phyloP scores from a whole-genome alignment of 2,888 invertebrate genomes.

The Brachyptera risi region DNA sequence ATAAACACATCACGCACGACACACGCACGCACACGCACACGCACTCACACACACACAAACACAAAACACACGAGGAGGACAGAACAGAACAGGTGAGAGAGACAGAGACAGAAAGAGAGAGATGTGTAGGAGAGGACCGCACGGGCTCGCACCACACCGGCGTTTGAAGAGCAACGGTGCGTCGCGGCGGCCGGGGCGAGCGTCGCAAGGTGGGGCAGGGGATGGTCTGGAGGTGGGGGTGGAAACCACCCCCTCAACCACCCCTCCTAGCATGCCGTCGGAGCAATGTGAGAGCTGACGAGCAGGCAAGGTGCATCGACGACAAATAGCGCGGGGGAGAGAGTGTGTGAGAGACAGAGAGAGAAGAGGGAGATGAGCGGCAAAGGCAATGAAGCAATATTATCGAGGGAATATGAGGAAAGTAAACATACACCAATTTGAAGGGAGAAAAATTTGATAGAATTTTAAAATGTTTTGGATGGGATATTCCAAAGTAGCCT shows the following conservation, averaged over 20 bases:
- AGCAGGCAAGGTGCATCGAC: constrained; percentile 3
- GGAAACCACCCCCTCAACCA: too few species aligned
- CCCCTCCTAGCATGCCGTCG: too few species aligned
- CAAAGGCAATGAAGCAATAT: too few species aligned
- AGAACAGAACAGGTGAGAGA: constrained; percentile 22
- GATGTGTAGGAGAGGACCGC: constrained; percentile 1
- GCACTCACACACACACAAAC: neutral
- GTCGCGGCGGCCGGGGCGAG: neutral
- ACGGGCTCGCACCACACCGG: constrained; percentile 6
- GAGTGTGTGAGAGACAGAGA: constrained; percentile 6
- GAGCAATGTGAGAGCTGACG: neutral
- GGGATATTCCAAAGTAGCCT: too few species aligned
- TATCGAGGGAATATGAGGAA: too few species aligned
- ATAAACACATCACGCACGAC: neutral
- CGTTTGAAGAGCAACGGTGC: constrained; percentile 19
- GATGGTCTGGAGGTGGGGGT: too few species aligned
- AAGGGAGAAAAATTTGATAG: too few species aligned
- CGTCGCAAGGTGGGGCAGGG: neutral
- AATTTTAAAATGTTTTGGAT: too few species aligned
- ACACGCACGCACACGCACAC: neutral
- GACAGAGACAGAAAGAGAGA: neutral
- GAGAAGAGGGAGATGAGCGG: neutral
- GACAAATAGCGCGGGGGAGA: constrained; percentile 15
- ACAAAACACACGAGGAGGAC: neutral
- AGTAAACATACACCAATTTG: too few species aligned